phyloP scores from a whole-genome alignment of 2,888 invertebrate species.

The Myopa testacea region DNA sequence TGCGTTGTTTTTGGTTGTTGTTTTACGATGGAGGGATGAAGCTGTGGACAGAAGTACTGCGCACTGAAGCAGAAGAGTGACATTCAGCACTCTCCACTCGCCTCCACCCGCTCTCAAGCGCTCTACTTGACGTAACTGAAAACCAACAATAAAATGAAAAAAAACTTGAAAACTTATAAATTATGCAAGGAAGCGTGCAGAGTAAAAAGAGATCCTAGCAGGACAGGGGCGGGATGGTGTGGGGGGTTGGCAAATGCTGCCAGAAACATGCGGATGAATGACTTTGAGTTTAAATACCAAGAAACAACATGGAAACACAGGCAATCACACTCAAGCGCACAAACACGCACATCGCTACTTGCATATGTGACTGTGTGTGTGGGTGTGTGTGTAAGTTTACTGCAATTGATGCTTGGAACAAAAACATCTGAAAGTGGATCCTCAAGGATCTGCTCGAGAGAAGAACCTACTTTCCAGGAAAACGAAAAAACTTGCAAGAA shows the following conservation, averaged over 20 bases:
- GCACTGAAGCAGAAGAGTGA: constrained; percentile 16
- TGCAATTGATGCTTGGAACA: constrained; percentile 25
- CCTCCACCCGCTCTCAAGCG: neutral
- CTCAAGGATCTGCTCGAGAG: constrained; percentile 30
- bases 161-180: constrained; percentile 43
- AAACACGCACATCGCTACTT: neutral
- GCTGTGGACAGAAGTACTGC: neutral
- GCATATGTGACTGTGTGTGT: neutral
- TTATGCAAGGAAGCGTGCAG: constrained; percentile 45
- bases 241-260: constrained; percentile 1
- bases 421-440: constrained; percentile 28
- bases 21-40: neutral
- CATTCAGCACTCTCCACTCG: neutral
- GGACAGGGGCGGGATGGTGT: neutral
- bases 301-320: constrained; percentile 27
- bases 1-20: neutral
- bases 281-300: constrained; percentile 35
- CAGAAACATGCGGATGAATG: constrained; percentile 32
- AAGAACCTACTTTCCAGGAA: constrained; percentile 12
- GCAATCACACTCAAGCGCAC: neutral
- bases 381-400: neutral
- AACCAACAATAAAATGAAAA: constrained; percentile 29
- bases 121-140: neutral
- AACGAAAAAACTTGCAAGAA: neutral
- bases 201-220: neutral